These are phyloP conservation scores for Callinectes sapidus DNA, from an alignment of 2,888 invertebrate genomes.

Conservation along the genomic window DNA sequence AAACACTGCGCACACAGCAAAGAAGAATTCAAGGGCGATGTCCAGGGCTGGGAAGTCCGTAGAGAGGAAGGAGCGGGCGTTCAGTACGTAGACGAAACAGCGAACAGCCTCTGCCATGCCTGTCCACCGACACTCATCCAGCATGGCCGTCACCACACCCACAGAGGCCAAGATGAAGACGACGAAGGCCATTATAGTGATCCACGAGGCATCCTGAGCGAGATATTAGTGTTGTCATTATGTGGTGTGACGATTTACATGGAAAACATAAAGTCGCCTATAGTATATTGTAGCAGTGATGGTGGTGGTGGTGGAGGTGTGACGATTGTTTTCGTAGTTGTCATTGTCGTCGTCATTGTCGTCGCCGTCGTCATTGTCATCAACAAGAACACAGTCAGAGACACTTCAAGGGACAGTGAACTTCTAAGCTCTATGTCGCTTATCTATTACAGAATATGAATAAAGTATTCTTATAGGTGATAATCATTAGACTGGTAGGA, in stretches of 20 bases:
- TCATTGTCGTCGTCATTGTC: no score
- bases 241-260: background rate
- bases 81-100: slow-evolving; percentile 19
- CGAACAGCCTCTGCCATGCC: slow-evolving; percentile 32
- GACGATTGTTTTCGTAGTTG: background rate
- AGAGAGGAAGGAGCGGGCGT: background rate
- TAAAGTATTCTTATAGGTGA: no score
- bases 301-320: background rate
- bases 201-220: background rate
- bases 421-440: background rate
- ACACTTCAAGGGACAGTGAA: background rate
- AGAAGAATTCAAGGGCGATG: background rate
- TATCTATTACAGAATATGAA: background rate
- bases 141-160: slow-evolving; percentile 38
- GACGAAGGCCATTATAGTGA: background rate
- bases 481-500: no score
- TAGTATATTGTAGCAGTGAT: background rate
- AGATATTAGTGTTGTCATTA: background rate
- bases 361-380: no score
- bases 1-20: background rate
- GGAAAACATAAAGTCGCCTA: background rate
- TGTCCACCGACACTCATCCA: slow-evolving; percentile 40
- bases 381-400: background rate
- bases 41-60: background rate
- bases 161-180: background rate